Base-by-base conservation (phyloP, 2,797 vertebrate species). In the Pempheris klunzingeri region DNA sequence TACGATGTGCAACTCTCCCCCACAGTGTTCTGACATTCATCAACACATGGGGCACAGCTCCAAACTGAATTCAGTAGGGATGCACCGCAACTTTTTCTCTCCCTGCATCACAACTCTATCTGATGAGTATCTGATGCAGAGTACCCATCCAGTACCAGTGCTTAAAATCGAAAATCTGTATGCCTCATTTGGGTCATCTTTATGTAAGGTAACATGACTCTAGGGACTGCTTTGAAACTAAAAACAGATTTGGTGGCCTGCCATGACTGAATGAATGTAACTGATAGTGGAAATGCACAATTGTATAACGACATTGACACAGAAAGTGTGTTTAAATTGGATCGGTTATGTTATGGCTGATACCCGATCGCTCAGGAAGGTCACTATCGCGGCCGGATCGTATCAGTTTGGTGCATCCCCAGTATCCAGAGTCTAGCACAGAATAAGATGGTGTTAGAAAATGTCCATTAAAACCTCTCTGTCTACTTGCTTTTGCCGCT, bases 1-100 rank as follows among this genome's bases (percentile, higher is more conserved):
- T 98, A 87, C 0, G 17, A 4, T 4, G 1, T 9, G 3, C 6
- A 18, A 24, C 2, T 12, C 28, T 20, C 17, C 6, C 9, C 13
- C 7, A 0, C 1, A 18, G 28, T 18, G 1, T 15, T 10, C 2
- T 7, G 28, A 41, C 30, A 20, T 41, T 34, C 30, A n/a, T 26
- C 6, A 4, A n/a, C 9, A 46, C 24, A 20, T 4, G 34, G 10
- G 3, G 17, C 26, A 2, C 28, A 5, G 15, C 5, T 14, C 30
- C 5, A 18, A 54, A 17, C 24, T n/a, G 22, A 57, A 15, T 22
- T 34, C 22, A 17, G 30, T 13, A 2, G 13, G 4, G 41, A 46
- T 26, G 24, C 24, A 11, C 17, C 34, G n/a, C 22, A 10, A n/a
- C 11, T 8, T 36, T 47, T 46, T 11, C 7, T 55, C 9, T 14